Conservation (phyloP, 23 tunicate genomes). For the Trididemnum nubilum region DNA sequence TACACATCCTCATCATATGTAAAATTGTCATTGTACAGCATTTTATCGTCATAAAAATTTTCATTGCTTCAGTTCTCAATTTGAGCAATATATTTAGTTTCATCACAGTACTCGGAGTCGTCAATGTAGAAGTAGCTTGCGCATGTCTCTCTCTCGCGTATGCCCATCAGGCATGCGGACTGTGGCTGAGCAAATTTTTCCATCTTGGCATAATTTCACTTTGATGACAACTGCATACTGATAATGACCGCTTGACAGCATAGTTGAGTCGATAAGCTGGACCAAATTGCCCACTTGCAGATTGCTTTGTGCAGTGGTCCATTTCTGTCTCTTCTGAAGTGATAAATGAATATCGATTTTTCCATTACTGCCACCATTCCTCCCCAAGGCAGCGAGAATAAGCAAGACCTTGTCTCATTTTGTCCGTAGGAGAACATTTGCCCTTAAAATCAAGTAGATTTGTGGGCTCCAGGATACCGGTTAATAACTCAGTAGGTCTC, state of each 20-base stretch:
- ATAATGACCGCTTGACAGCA: not conserved
- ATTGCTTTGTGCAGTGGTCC: not conserved
- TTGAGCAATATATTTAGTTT: no score
- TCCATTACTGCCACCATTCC: conserved; percentile 18
- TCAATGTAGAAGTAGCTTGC: not conserved
- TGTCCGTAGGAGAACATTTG: not conserved
- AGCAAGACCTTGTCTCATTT: conserved; percentile 2
- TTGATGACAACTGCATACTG: not conserved
- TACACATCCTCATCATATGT: not conserved
- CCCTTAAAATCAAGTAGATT: not conserved
- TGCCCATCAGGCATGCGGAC: not conserved
- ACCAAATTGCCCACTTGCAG: not conserved
- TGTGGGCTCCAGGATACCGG: not conserved
- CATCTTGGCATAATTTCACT: not conserved
- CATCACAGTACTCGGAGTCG: not conserved
- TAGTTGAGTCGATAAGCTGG: not conserved
- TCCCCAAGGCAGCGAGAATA: not conserved
- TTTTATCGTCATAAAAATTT: not conserved
- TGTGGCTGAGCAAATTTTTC: not conserved
- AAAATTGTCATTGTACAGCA: not conserved
- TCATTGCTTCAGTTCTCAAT: no score
- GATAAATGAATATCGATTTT: not conserved
- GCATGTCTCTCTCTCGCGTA: conserved; percentile 8
- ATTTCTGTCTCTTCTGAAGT: not conserved
- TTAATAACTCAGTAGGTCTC: not conserved